Evolutionary conservation across 2,888 invertebrate genomes (phyloP).

Genomic region (Erebia ligea): DNA sequence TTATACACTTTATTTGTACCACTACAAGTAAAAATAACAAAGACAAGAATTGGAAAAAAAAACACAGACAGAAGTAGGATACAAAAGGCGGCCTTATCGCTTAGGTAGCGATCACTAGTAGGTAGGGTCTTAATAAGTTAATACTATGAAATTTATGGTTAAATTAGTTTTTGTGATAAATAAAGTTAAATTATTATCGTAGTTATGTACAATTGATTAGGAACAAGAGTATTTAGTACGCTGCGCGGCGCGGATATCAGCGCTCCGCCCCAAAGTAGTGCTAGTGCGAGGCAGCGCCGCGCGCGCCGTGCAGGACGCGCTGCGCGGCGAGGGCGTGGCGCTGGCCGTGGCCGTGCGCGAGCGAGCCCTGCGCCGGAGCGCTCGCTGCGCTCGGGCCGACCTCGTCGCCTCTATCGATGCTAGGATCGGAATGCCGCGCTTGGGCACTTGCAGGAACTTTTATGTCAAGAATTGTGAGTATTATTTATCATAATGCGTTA

Average conservation of each 20-base stretch:
- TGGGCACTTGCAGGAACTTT: constrained; percentile 94
- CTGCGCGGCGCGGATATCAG: constrained; percentile 92
- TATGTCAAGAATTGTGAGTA: constrained; percentile 78
- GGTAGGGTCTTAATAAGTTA: too few relatives aligned
- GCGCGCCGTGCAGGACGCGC: constrained; percentile 92
- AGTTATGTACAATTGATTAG: constrained; percentile 59
- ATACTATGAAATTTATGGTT: too few relatives aligned
- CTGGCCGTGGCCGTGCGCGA: constrained; percentile 92
- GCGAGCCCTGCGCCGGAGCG: constrained; percentile 77
- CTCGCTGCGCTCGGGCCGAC: constrained; percentile 93
- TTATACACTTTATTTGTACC: too few relatives aligned
- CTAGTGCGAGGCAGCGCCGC: constrained; percentile 95
- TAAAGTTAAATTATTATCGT: neutral
- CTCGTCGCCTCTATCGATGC: constrained; percentile 94
- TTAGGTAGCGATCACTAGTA: too few relatives aligned
- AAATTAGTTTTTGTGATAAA: too few relatives aligned
- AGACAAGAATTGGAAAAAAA: too few relatives aligned
- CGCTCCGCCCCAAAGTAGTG: constrained; percentile 93
- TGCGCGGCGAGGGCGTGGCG: constrained; percentile 89
- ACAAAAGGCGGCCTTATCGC: too few relatives aligned
- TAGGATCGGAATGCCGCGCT: constrained; percentile 89
- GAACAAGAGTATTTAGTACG: constrained; percentile 94
- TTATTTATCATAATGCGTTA: neutral
- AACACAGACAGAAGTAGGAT: too few relatives aligned
- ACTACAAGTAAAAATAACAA: too few relatives aligned